Evolutionary conservation across 2,797 vertebrate genomes (phyloP).

Genomic region (Leptatherina wallacei): DNA sequence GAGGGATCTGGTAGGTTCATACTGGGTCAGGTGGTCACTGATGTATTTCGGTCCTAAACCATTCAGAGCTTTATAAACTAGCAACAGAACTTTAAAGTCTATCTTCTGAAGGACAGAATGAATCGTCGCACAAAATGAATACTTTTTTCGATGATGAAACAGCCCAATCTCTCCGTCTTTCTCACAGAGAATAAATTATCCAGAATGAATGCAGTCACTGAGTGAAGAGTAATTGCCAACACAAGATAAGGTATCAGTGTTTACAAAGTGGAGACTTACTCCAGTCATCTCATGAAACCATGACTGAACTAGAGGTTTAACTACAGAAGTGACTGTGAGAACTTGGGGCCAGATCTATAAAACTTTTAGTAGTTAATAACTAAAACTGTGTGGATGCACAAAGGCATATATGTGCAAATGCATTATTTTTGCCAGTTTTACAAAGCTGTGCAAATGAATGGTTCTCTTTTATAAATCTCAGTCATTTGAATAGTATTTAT

Average conservation of each 20-base stretch:
- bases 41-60: no score
- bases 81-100: no score
- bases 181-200: conserved; percentile 35
- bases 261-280: conserved; percentile 45
- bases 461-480: background rate
- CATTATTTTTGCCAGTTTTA: background rate
- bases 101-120: no score
- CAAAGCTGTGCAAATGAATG: background rate
- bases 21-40: no score
- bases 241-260: conserved; percentile 54
- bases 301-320: conserved; percentile 29
- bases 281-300: conserved; percentile 34
- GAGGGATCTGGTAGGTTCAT: no score
- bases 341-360: background rate
- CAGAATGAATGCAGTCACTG: conserved; percentile 40
- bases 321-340: conserved; percentile 20
- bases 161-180: conserved; percentile 16
- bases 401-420: background rate
- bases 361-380: background rate
- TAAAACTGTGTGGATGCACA: background rate
- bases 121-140: conserved; percentile 12
- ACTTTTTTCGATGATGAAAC: conserved; percentile 13
- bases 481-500: background rate
- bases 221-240: conserved; percentile 42
- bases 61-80: no score